Evolutionary conservation across 2,113 vertebrate genomes (phyloP).

Genomic region (Lepidothrix coronata): DNA sequence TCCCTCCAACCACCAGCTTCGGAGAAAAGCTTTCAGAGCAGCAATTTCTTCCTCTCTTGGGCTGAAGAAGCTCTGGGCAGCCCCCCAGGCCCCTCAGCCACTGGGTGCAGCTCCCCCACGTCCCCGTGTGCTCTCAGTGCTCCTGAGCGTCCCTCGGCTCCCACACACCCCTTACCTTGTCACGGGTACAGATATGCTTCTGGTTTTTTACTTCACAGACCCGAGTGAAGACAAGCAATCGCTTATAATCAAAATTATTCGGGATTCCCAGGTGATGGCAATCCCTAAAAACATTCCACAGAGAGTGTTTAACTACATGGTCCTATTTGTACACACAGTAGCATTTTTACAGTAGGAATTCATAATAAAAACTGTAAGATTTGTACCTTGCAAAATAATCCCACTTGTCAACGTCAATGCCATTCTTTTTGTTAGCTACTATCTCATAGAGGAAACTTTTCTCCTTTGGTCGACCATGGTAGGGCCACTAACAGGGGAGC

Average conservation of each 20-base stretch:
- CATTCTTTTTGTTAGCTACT: conserved; percentile 91
- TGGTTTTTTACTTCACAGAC: conserved; percentile 82
- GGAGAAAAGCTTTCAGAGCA: background rate
- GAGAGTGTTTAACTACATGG: background rate
- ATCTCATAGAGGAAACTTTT: conserved; percentile 96
- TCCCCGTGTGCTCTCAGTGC: accelerated
- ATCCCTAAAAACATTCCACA: conserved; percentile 79
- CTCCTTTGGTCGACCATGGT: conserved; percentile 80
- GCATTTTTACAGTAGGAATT: background rate
- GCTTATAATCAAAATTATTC: conserved; percentile 91
- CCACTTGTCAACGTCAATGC: conserved; percentile 98
- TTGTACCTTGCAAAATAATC: conserved; percentile 96
- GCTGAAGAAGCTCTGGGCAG: background rate
- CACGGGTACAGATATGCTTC: conserved; percentile 88
- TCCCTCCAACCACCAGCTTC: background rate
- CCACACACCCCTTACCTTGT: conserved; percentile 78
- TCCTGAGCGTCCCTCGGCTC: accelerated
- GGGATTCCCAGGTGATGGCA: conserved; percentile 93
- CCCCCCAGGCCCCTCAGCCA: background rate
- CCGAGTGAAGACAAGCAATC: conserved; percentile 88
- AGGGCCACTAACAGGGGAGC: conserved; percentile 80
- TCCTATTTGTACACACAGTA: background rate
- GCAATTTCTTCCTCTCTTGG: background rate
- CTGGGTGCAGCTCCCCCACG: background rate
- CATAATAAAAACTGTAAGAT: background rate